Conservation (phyloP, 2,888 invertebrate genomes). For the Patella pellucida region DNA sequence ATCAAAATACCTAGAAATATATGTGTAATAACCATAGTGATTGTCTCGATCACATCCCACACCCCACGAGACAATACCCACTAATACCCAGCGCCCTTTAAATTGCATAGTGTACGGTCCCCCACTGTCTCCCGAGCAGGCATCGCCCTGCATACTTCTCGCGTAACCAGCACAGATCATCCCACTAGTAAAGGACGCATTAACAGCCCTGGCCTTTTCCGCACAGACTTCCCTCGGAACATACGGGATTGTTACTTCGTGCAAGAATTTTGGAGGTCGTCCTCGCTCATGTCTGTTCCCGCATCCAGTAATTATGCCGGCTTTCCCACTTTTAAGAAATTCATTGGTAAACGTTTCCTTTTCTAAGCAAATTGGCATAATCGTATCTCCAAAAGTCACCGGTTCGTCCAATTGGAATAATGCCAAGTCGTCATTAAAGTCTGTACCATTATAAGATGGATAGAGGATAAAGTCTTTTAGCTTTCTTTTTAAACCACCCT, state of each 20-base stretch:
- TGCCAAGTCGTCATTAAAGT: slow-evolving; percentile 49
- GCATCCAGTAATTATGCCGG: slow-evolving; percentile 43
- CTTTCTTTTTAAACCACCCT: slow-evolving; percentile 33
- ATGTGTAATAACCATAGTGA: slow-evolving; percentile 53
- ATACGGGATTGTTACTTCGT: slow-evolving; percentile 40
- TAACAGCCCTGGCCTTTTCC: slow-evolving; percentile 34
- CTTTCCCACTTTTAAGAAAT: slow-evolving; percentile 30
- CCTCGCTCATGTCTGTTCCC: slow-evolving; percentile 33
- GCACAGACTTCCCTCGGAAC: slow-evolving; percentile 41
- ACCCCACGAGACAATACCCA: slow-evolving; percentile 52
- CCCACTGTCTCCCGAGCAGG: slow-evolving; percentile 52
- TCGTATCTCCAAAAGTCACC: slow-evolving; percentile 35
- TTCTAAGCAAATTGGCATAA: slow-evolving; percentile 50
- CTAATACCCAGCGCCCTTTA: slow-evolving; percentile 40
- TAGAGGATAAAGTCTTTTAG: slow-evolving; percentile 40
- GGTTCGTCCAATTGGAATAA: slow-evolving; percentile 46
- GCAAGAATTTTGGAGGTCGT: slow-evolving; percentile 27
- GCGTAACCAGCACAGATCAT: slow-evolving; percentile 55
- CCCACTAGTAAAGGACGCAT: slow-evolving; percentile 42
- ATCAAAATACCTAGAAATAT: slow-evolving; percentile 43
- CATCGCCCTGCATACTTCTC: slow-evolving; percentile 45
- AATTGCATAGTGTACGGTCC: slow-evolving; percentile 44
- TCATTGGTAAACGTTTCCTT: slow-evolving; percentile 33
- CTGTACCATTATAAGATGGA: slow-evolving; percentile 33
- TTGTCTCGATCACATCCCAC: slow-evolving; percentile 48